Conservation (phyloP, 2,888 invertebrate genomes). For the Aethes cnicana region DNA sequence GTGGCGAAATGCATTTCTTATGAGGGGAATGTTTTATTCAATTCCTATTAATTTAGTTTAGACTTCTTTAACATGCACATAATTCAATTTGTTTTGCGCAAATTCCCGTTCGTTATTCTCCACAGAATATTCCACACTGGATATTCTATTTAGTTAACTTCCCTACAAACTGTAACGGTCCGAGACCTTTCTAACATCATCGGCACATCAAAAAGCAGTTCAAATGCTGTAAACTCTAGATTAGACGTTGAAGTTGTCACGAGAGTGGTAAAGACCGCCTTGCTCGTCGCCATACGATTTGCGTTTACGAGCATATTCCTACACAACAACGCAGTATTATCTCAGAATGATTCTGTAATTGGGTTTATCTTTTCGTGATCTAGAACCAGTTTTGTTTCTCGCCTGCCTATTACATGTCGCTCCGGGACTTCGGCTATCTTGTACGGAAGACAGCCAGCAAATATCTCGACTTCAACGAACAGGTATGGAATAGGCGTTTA, state of each 20-base stretch:
- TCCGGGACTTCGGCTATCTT: constrained; percentile 7
- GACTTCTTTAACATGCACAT: too few species aligned
- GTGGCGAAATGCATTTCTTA: constrained; percentile 2
- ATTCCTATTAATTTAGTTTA: neutral
- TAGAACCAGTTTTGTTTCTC: constrained; percentile 28
- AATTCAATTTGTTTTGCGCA: neutral
- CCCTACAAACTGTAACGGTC: neutral
- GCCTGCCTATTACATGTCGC: constrained; percentile 24
- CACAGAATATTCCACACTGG: neutral
- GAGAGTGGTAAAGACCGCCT: constrained; percentile 3
- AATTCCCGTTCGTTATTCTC: neutral
- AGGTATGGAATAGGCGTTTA: constrained; percentile 9
- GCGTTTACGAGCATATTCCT: constrained; percentile 36
- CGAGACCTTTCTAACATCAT: neutral
- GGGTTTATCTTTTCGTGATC: constrained; percentile 41
- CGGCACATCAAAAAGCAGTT: constrained; percentile 19
- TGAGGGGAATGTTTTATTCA: neutral
- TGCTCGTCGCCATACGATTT: constrained; percentile 20
- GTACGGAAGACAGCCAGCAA: constrained; percentile 3
- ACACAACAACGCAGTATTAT: constrained; percentile 31
- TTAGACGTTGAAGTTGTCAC: constrained; percentile 10
- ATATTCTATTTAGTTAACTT: neutral
- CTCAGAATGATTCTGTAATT: constrained; percentile 40
- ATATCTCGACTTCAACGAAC: constrained; percentile 4
- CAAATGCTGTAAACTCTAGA: constrained; percentile 13